Percentiles rank a stretch among this genome's conserved stretches.
These are phyloP conservation scores for Ferrisia virgata DNA, from an alignment of 2,888 invertebrate species.

Conservation along the genomic window DNA sequence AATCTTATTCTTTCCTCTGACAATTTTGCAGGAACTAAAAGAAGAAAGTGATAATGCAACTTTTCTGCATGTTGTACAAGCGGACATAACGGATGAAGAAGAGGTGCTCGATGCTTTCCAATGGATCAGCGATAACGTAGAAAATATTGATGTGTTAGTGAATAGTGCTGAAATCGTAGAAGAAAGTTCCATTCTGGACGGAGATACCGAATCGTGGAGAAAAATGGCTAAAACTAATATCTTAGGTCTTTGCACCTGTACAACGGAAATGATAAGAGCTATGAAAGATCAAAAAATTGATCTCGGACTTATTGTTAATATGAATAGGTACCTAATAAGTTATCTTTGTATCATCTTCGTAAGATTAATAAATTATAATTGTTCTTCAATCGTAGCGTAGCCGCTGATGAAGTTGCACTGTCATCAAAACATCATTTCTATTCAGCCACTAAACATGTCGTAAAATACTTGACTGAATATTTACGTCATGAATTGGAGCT, in stretches of 20 bases:
- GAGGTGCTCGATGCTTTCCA: slow-evolving; percentile 49
- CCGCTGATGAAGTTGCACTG: slow-evolving; percentile 48
- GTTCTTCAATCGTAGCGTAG: slow-evolving; percentile 46
- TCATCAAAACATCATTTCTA: slow-evolving; percentile 52
- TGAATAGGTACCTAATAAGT: slow-evolving; percentile 50
- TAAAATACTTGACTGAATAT: slow-evolving; percentile 54
- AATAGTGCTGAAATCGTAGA: slow-evolving; percentile 50
- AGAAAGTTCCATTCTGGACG: slow-evolving; percentile 49
- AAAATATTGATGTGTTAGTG: slow-evolving; percentile 49
- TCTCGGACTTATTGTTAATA: slow-evolving; percentile 49
- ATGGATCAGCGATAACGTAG: slow-evolving; percentile 49
- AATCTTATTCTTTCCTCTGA: not conserved
- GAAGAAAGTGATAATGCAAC: slow-evolving; percentile 20
- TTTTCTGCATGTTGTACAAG: slow-evolving; percentile 47
- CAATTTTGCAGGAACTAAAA: not conserved
- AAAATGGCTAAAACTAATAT: slow-evolving; percentile 49
- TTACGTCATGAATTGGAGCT: slow-evolving; percentile 53
- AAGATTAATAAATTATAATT: no score
- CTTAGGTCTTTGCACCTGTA: slow-evolving; percentile 49
- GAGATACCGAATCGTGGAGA: slow-evolving; percentile 48
- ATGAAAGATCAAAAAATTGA: slow-evolving; percentile 48
- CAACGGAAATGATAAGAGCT: slow-evolving; percentile 48
- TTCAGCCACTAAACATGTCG: slow-evolving; percentile 55
- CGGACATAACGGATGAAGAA: slow-evolving; percentile 49
- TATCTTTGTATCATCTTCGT: no score